Evolutionary conservation across 2,797 vertebrate species (phyloP).

Genomic region (Phaenicophaeus curvirostris): DNA sequence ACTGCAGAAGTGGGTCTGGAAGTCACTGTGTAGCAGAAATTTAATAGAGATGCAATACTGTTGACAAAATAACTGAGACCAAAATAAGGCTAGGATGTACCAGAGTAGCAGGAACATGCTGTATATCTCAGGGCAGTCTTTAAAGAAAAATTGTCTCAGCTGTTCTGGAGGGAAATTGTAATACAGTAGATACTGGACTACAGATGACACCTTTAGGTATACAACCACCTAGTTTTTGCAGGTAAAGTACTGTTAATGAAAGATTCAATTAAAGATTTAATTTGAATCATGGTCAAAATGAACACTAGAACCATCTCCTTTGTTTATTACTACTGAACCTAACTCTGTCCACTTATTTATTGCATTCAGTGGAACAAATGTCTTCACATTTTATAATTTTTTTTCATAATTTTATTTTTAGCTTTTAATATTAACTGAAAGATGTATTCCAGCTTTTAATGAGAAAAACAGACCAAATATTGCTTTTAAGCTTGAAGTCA

Average conservation of each 20-base stretch:
- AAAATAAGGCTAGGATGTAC: accelerated
- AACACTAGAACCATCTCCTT: not conserved
- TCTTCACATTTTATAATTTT: not conserved
- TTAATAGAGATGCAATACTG: not conserved
- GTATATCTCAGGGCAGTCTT: not conserved
- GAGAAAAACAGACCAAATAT: not conserved
- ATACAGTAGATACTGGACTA: not conserved
- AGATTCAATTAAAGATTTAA: not conserved
- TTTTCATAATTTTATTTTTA: not conserved
- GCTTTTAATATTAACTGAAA: not conserved
- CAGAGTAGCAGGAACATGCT: not conserved
- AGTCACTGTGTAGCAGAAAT: not conserved
- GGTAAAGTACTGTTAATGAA: not conserved
- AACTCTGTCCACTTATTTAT: not conserved
- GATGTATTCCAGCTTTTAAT: not conserved
- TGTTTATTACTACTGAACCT: not conserved
- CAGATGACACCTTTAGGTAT: not conserved
- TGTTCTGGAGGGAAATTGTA: not conserved
- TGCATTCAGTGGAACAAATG: not conserved
- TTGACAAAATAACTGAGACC: not conserved
- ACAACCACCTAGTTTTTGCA: not conserved
- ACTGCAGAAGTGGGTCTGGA: not conserved
- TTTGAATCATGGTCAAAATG: not conserved
- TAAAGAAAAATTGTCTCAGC: not conserved
- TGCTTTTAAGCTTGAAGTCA: not conserved